A percentile compares a stretch with the other conserved stretches of the same genome.
phyloP scores from a whole-genome alignment of 2,797 vertebrate species.

The Eremophila alpestris region DNA sequence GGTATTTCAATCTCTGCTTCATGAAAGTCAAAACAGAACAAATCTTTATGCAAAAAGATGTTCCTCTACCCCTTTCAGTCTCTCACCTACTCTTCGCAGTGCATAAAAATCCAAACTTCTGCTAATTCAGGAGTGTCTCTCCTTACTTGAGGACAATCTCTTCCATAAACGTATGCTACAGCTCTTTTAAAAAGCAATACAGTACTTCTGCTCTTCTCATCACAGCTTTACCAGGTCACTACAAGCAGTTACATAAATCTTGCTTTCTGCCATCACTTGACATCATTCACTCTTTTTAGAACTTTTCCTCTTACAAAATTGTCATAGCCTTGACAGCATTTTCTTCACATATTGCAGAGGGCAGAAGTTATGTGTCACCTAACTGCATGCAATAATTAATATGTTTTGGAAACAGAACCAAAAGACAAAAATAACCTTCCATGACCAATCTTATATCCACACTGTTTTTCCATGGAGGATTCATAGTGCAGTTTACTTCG shows the following conservation, averaged over 20 bases:
- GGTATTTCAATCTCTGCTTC: background rate
- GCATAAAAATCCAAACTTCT: slow-evolving; percentile 19
- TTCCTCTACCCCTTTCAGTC: background rate
- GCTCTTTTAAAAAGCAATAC: background rate
- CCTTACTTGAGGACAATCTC: background rate
- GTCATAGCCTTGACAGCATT: background rate
- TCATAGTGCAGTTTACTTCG: background rate
- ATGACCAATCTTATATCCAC: background rate
- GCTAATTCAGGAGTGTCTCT: background rate
- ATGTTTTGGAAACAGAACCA: background rate
- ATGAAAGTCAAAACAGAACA: slow-evolving; percentile 18
- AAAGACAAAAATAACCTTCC: background rate
- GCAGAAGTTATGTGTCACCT: background rate
- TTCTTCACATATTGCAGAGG: background rate
- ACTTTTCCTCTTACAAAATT: background rate
- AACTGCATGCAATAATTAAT: background rate
- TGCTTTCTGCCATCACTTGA: background rate
- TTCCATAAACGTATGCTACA: background rate
- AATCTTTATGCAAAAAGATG: slow-evolving; percentile 21
- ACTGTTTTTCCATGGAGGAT: background rate
- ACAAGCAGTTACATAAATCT: background rate
- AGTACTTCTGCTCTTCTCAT: background rate
- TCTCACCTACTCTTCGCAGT: slow-evolving; percentile 49
- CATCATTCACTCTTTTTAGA: background rate
- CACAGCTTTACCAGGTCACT: background rate